Percentiles rank a stretch among this genome's conserved stretches.
These are phyloP conservation scores for Venusia cambrica DNA, from an alignment of 2,888 invertebrate species.

Conservation along the genomic window DNA sequence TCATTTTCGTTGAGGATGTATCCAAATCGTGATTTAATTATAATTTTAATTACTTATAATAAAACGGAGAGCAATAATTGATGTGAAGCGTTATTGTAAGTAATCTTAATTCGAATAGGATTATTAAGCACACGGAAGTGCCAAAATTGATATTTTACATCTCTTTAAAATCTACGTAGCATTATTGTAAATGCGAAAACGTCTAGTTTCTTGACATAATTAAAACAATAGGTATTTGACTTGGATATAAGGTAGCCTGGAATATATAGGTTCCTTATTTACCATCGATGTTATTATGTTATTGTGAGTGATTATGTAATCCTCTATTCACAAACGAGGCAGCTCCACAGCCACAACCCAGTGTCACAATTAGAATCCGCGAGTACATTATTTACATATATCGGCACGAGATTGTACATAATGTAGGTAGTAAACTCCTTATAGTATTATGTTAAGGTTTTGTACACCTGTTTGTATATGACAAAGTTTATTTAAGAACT, in stretches of 20 bases:
- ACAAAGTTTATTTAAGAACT: slow-evolving; percentile 74
- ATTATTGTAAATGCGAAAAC: slow-evolving; percentile 2
- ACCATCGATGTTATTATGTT: too few relatives aligned
- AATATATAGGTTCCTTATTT: too few relatives aligned
- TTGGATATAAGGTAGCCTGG: too few relatives aligned
- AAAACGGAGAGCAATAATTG: slow-evolving; percentile 66
- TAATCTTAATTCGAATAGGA: slow-evolving; percentile 41
- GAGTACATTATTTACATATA: slow-evolving; percentile 32
- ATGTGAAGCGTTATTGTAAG: slow-evolving; percentile 64
- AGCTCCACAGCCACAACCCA: slow-evolving; percentile 26
- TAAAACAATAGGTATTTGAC: too few relatives aligned
- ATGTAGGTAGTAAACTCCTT: slow-evolving; percentile 61
- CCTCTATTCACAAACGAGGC: too few relatives aligned
- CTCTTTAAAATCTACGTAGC: slow-evolving; percentile 3
- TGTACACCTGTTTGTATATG: slow-evolving; percentile 76
- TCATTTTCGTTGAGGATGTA: slow-evolving; percentile 24
- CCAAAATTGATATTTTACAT: slow-evolving; percentile 50
- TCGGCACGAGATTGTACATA: slow-evolving; percentile 67
- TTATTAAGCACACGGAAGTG: slow-evolving; percentile 64
- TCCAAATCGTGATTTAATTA: slow-evolving; percentile 18
- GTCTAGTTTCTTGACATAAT: too few relatives aligned
- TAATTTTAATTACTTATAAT: slow-evolving; percentile 31
- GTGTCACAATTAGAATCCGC: slow-evolving; percentile 32
- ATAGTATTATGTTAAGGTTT: slow-evolving; percentile 63
- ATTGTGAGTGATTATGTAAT: too few relatives aligned